Evolutionary conservation across 2,888 invertebrate genomes (phyloP).

Genomic region (Hipparchia semele): DNA sequence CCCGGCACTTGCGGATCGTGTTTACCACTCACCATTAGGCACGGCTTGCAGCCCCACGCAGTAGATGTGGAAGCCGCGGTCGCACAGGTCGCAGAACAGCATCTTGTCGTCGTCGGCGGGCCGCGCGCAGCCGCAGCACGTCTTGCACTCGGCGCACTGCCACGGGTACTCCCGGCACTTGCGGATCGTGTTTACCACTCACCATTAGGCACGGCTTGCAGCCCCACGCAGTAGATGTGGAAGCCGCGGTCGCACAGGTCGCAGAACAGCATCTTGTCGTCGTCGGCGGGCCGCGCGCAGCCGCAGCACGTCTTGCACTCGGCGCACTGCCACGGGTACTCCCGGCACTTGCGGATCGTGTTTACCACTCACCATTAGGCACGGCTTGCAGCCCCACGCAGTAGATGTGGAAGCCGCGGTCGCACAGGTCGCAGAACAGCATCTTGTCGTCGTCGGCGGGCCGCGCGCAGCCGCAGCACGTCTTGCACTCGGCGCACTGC

Average conservation of each 20-base stretch:
- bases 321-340: slow-evolving; percentile 92
- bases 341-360: no score
- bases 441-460: slow-evolving; percentile 94
- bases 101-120: slow-evolving; percentile 94
- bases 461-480: slow-evolving; percentile 92
- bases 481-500: slow-evolving; percentile 97
- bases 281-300: slow-evolving; percentile 91
- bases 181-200: slow-evolving; percentile 78
- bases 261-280: slow-evolving; percentile 97
- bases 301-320: slow-evolving; percentile 95
- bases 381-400: slow-evolving; percentile 92
- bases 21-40: slow-evolving; percentile 87
- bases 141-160: slow-evolving; percentile 97
- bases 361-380: slow-evolving; percentile 90
- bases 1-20: slow-evolving; percentile 92
- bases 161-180: slow-evolving; percentile 77
- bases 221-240: slow-evolving; percentile 95
- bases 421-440: slow-evolving; percentile 97
- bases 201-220: slow-evolving; percentile 91
- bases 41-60: slow-evolving; percentile 92
- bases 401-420: slow-evolving; percentile 96
- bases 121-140: slow-evolving; percentile 92
- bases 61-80: slow-evolving; percentile 96
- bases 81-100: slow-evolving; percentile 97
- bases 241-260: slow-evolving; percentile 97